Base-by-base conservation (phyloP, 1,140 invertebrate species). In the Hylyphantes graminicola region DNA sequence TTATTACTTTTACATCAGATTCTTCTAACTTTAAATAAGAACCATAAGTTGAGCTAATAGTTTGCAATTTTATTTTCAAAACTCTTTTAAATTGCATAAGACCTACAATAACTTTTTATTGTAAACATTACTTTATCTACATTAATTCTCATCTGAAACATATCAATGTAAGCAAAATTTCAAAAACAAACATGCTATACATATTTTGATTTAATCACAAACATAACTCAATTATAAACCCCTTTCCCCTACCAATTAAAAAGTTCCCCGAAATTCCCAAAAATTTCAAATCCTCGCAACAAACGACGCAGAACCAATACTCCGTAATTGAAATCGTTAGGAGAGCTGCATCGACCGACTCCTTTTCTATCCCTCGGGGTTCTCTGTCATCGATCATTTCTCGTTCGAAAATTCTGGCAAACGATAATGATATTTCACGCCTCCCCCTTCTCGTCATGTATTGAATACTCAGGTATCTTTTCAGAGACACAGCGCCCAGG, bases 401-500 rank as follows among this genome's bases (percentile, higher is more conserved):
- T 63, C 12, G 55, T 15, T 15, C 48, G 77, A 80, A 80, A 80
- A 57, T 57, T 57, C 77, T 59, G 19, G 77, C 59, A 55, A 78
- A 63, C 76, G 76, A 67, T 80, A 80, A 80, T 80, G 77, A 80
- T 80, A 80, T 80, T 80, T 76, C 51, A 8, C 12, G 48, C n/a
- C 57, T 64, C 15, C 19, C 15, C 48, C 74, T 35, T 15, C 59
- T 12, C 67, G 10, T 74, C 59, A n/a, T 57, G 8, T 17, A 51
- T 50, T 48, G 9, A 19, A 67, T 67, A 35, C 21, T 50, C 64
- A 80, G 77, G 65, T 68, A 80, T 21, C 7, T 61, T 65, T 65
- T 79, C 7, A 11, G 57, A 65, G 77, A 55, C 61, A 67, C 53
- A 59, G n/a, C 51, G 50, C 77, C 53, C 13, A 10, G 35, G n/a